Percentiles rank a stretch among this genome's conserved stretches.
Conservation (phyloP, 2,113 vertebrate species). For the Diglossa brunneiventris region DNA sequence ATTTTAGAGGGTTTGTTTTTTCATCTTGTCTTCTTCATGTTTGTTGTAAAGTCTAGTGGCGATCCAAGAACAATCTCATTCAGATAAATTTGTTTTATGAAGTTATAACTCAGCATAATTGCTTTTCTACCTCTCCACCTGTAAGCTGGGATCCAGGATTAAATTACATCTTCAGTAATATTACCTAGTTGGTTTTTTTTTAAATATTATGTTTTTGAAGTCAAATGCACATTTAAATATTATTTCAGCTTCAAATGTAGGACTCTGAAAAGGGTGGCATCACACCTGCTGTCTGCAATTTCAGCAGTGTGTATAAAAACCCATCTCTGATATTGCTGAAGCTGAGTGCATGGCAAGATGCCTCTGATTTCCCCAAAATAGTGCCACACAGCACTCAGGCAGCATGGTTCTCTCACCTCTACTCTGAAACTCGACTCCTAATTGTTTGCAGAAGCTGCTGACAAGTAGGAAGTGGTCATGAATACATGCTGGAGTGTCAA, state of each 20-base stretch:
- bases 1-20: not conserved
- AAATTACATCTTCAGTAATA: not conserved
- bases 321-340: not conserved
- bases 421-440: not conserved
- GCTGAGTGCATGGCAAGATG: accelerated
- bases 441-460: not conserved
- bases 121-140: not conserved
- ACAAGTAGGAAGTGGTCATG: not conserved
- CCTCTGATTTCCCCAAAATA: not conserved
- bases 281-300: not conserved
- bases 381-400: not conserved
- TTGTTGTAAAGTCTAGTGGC: not conserved
- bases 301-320: not conserved
- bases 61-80: not conserved
- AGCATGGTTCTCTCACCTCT: not conserved
- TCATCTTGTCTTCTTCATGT: not conserved
- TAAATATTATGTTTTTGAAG: not conserved
- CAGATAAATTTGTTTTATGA: not conserved
- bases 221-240: not conserved
- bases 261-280: not conserved
- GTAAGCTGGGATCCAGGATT: not conserved
- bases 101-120: not conserved
- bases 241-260: not conserved
- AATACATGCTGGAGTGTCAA: not conserved
- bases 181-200: not conserved